Conservation (phyloP, 2,888 invertebrate species). For the Scaptomyza polygonia region DNA sequence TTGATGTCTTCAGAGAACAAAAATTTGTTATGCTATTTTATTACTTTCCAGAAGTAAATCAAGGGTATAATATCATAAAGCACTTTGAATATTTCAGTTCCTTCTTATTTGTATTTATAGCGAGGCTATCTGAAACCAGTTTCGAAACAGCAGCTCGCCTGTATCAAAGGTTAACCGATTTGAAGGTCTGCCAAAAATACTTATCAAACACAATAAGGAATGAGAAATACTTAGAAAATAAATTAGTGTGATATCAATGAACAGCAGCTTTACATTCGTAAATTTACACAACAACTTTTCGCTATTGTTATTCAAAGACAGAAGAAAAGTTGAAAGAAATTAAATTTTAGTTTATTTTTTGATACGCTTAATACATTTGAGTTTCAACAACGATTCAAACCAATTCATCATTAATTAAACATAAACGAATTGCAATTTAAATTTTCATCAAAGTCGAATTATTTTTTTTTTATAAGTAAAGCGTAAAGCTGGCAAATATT, state of each 20-base stretch:
- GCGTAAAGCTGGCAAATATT: constrained; percentile 5
- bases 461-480: background rate
- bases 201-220: constrained; percentile 18
- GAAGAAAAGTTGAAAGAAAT: no score
- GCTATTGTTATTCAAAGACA: no score
- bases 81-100: constrained; percentile 7
- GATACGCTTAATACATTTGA: background rate
- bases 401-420: constrained; percentile 19
- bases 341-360: no score
- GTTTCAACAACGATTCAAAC: constrained; percentile 10
- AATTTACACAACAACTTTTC: background rate
- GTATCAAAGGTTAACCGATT: constrained; percentile 29
- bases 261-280: constrained; percentile 8
- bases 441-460: constrained; percentile 15
- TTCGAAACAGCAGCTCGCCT: constrained; percentile 25
- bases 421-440: constrained; percentile 15
- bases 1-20: no score
- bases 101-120: constrained; percentile 28
- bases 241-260: constrained; percentile 21
- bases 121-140: constrained; percentile 25
- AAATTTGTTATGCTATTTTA: no score
- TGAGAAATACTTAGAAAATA: constrained; percentile 9
- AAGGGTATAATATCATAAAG: constrained; percentile 4
- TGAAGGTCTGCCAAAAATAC: constrained; percentile 38
- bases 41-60: no score